Conservation (phyloP, 2,113 vertebrate species). For the Notiomystis cincta region DNA sequence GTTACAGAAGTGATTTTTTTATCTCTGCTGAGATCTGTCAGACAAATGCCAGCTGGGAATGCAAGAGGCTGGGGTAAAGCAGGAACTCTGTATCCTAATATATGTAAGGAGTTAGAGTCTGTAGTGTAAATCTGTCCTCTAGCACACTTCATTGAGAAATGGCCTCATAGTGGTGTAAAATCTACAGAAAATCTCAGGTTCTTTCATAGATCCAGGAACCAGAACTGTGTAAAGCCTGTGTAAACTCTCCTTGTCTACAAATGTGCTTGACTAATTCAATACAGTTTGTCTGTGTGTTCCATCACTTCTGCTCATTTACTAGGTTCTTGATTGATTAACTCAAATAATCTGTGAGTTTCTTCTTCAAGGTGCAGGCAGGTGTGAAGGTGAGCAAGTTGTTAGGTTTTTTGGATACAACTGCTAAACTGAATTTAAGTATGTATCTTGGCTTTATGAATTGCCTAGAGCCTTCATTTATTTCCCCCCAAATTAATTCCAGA, state of each 20-base stretch:
- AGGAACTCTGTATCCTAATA: accelerated
- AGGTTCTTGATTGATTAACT: background rate
- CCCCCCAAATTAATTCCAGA: background rate
- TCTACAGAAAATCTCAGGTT: background rate
- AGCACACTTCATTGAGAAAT: background rate
- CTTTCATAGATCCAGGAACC: background rate
- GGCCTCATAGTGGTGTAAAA: background rate
- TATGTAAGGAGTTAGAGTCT: background rate
- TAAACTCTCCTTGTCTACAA: background rate
- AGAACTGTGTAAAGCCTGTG: background rate
- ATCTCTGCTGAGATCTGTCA: accelerated
- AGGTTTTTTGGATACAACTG: background rate
- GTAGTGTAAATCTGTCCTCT: background rate
- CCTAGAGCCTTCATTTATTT: accelerated
- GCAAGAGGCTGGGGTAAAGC: background rate
- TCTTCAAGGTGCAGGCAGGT: background rate
- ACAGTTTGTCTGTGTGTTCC: background rate
- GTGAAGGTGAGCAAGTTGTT: background rate
- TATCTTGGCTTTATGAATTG: background rate
- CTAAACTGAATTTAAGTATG: background rate
- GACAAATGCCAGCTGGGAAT: background rate
- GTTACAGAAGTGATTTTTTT: background rate
- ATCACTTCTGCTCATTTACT: background rate
- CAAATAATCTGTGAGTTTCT: background rate
- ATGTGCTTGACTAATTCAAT: background rate